Conservation (phyloP, 2,113 vertebrate species). For the Rhinogobius similis region DNA sequence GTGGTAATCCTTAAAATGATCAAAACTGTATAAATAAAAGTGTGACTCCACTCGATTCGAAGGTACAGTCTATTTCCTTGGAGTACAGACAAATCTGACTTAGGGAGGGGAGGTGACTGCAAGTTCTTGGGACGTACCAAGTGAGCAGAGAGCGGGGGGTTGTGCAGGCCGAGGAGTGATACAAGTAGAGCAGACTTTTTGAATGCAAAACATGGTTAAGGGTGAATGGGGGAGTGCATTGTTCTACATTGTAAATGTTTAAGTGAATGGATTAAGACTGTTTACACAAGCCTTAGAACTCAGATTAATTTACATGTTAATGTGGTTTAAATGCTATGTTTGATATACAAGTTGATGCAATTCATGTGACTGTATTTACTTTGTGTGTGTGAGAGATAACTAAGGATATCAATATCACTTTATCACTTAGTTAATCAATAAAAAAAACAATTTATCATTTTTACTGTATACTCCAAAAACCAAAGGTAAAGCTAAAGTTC, state of each 20-base stretch:
- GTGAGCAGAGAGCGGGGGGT: slow-evolving; percentile 49
- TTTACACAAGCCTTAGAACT: neutral
- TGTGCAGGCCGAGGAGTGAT: slow-evolving; percentile 34
- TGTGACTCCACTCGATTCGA: slow-evolving; percentile 57
- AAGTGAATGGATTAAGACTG: neutral
- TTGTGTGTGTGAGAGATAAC: no score
- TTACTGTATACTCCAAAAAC: neutral
- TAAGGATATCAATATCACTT: no score
- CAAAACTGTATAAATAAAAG: neutral
- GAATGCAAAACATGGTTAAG: slow-evolving; percentile 15
- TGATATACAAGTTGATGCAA: neutral
- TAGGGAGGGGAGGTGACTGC: slow-evolving; percentile 75
- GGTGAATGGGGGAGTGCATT: slow-evolving; percentile 5
- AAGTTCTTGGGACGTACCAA: slow-evolving; percentile 73
- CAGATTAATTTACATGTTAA: neutral
- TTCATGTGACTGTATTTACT: no score
- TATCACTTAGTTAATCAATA: no score
- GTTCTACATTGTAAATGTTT: neutral
- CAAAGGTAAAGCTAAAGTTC: no score
- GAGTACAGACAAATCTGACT: slow-evolving; percentile 79
- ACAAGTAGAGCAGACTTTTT: slow-evolving; percentile 11
- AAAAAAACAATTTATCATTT: no score
- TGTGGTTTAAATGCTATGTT: neutral
- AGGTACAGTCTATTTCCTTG: slow-evolving; percentile 74
- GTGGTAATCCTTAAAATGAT: slow-evolving; percentile 5